Base-by-base conservation (phyloP, 2,888 invertebrate species). In the Acanthosepion esculentum region DNA sequence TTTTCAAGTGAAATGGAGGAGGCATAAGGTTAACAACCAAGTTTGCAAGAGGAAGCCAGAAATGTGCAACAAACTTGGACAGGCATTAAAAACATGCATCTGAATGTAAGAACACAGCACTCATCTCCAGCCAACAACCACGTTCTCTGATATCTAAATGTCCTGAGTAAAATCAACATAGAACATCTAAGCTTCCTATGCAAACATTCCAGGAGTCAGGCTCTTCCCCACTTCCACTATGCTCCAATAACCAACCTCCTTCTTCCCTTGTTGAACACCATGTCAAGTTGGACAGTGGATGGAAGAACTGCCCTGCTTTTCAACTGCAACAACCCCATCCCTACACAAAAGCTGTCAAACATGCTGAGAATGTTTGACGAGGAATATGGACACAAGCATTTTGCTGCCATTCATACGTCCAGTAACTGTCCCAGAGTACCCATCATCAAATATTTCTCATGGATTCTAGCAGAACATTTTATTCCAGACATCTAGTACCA, bases 331-430 rank as follows among this genome's bases (percentile, higher is more conserved):
- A 64, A 64, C 64, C 64, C 64, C 64, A 4, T 29, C 64, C 64
- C 64, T 64, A 26, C 29, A 64, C 64, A 64, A 29, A 64, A 64
- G 64, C 64, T 64, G 64, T 64, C 64, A 64, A 64, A 64, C 64
- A 64, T 64, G 7, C 64, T 64, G 64, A 64, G 64, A 26, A 64
- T 64, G 64, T 64, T 64, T 64, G 64, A 64, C 23, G 64, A 64
- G 64, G 64, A 64, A 64, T 64, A 64, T 64, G 64, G 64, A 64
- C 64, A 64, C 64, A 64, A 64, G 64, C 64, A 64, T 64, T 64
- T 64, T 64, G 26, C 64, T 64, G 64, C 26, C 64, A 64, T 64
- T 64, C 64, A 64, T 64, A 64, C 64, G 20, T 64, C 64, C 23
- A 64, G 26, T 26, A 64, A 64, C 64, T 29, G 64, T 64, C 64